Conservation (phyloP, 2,113 vertebrate genomes). For the Syrmaticus mikado region DNA sequence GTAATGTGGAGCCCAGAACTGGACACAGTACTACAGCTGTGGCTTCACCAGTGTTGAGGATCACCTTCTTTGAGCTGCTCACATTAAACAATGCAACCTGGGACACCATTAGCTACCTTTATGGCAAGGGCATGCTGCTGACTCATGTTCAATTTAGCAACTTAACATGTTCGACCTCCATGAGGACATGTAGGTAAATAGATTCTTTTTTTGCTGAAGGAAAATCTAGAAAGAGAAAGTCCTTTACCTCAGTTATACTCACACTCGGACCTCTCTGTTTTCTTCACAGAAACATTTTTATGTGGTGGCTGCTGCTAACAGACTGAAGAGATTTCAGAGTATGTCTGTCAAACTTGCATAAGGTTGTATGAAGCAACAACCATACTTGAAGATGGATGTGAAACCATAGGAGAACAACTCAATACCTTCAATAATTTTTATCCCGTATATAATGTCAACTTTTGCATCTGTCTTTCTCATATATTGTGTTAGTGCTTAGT, state of each 20-base stretch:
- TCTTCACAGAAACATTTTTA: conserved; percentile 89
- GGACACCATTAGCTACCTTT: too few relatives aligned
- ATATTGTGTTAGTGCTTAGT: neutral
- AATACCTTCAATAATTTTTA: neutral
- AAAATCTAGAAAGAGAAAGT: neutral
- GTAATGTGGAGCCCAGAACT: neutral
- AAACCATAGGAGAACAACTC: neutral
- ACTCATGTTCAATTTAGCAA: too few relatives aligned
- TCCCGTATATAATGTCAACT: neutral
- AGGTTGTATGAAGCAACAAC: neutral
- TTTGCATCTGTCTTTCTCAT: neutral
- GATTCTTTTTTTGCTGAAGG: neutral
- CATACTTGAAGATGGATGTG: neutral
- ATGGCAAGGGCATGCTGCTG: too few relatives aligned
- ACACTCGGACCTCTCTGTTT: neutral
- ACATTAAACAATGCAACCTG: too few relatives aligned
- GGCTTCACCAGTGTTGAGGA: too few relatives aligned
- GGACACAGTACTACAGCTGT: too few relatives aligned
- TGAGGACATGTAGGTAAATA: neutral
- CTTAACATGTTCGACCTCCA: too few relatives aligned
- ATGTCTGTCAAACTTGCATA: conserved; percentile 61
- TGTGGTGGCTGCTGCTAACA: conserved; percentile 87
- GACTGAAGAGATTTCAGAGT: conserved; percentile 84
- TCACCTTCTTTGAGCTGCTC: too few relatives aligned
- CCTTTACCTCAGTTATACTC: neutral